Conservation (phyloP, 2,888 invertebrate genomes). For the Hirudinaria manillensis region DNA sequence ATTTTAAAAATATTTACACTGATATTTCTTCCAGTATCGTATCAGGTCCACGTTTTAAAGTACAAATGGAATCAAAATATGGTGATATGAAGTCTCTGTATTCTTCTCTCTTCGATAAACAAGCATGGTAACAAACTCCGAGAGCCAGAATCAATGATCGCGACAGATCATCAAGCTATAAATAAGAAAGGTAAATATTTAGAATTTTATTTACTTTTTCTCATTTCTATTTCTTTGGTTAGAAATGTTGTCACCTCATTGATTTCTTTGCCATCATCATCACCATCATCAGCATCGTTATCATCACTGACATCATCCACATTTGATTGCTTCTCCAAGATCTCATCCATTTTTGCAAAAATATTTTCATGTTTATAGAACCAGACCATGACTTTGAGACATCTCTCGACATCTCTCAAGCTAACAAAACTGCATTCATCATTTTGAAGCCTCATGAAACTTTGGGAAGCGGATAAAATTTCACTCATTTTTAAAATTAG, state of each 20-base stretch:
- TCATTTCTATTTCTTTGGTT: too few species aligned
- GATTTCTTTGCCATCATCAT: neutral
- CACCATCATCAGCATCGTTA: neutral
- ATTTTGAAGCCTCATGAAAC: slow-evolving; percentile 37
- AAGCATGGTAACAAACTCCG: slow-evolving; percentile 47
- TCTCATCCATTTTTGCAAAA: slow-evolving; percentile 28
- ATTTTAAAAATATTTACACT: neutral
- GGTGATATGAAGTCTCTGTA: slow-evolving; percentile 42
- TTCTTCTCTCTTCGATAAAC: slow-evolving; percentile 40
- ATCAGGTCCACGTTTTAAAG: slow-evolving; percentile 40
- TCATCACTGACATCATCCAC: neutral
- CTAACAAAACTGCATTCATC: slow-evolving; percentile 49
- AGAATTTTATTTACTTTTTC: too few species aligned
- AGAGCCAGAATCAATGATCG: slow-evolving; percentile 46
- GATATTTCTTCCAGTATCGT: slow-evolving; percentile 39
- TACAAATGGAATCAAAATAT: slow-evolving; percentile 41
- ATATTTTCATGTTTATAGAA: slow-evolving; percentile 38
- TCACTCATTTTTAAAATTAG: slow-evolving; percentile 11
- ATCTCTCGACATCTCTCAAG: slow-evolving; percentile 46
- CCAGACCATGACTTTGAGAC: slow-evolving; percentile 46
- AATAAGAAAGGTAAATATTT: neutral
- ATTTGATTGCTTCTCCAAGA: too few species aligned
- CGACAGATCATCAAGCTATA: slow-evolving; percentile 11
- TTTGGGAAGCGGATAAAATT: slow-evolving; percentile 35
- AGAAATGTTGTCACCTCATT: neutral